These are phyloP conservation scores for Oncorhynchus tshawytscha DNA, from an alignment of 2,113 vertebrate species.

Conservation along the genomic window DNA sequence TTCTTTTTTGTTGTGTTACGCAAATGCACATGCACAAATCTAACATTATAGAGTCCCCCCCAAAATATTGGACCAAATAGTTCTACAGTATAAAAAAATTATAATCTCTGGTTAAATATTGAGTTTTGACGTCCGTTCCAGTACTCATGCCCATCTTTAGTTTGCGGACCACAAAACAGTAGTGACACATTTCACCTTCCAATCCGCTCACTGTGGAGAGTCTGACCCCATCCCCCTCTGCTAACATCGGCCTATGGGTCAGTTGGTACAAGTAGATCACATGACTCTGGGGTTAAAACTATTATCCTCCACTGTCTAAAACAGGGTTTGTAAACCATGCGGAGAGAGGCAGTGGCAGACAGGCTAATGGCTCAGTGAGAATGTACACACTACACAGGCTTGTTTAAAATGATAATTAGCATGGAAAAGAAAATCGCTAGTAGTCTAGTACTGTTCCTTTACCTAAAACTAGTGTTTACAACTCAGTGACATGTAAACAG, in stretches of 20 bases:
- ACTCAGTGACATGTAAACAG: not conserved
- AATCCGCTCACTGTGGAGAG: not conserved
- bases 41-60: no score
- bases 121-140: no score
- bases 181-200: not conserved
- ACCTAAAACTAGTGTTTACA: not conserved
- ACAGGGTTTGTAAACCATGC: not conserved
- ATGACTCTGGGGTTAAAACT: constrained; percentile 25
- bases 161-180: not conserved
- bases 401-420: not conserved
- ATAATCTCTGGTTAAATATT: not conserved
- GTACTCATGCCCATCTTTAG: no score
- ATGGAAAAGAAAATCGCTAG: not conserved
- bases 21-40: no score
- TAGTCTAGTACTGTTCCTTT: not conserved
- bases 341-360: not conserved
- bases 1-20: no score
- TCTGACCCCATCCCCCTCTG: not conserved
- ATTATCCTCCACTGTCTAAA: constrained; percentile 18
- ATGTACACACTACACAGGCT: not conserved
- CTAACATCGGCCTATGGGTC: constrained; percentile 1
- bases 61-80: no score
- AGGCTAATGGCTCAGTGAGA: not conserved
- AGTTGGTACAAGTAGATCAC: constrained; percentile 15
- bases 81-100: no score